Percentiles rank a stretch among this genome's conserved stretches.
Conservation (phyloP, 2,888 invertebrate genomes). For the Lycaena phlaeas region DNA sequence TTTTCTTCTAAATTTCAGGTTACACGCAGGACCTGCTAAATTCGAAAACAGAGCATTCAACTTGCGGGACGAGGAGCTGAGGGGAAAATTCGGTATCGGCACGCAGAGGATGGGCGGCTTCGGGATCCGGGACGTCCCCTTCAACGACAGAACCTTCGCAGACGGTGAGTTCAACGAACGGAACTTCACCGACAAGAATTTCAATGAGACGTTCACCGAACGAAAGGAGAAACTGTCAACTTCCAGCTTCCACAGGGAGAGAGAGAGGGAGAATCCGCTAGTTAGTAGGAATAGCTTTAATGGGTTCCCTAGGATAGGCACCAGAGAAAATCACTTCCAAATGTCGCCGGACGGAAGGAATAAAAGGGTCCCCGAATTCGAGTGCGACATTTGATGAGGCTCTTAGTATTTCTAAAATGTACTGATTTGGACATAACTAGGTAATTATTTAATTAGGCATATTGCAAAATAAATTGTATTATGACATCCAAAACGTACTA, state of each 20-base stretch:
- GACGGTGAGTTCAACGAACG: constrained; percentile 28
- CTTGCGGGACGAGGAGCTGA: constrained; percentile 55
- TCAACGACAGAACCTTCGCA: constrained; percentile 54
- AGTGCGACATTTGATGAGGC: constrained; percentile 67
- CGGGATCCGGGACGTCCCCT: constrained; percentile 59
- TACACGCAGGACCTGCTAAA: constrained; percentile 44
- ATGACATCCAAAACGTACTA: neutral
- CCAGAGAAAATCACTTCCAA: constrained; percentile 57
- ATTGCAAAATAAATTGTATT: neutral
- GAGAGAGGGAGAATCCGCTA: constrained; percentile 57
- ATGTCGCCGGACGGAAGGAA: constrained; percentile 61
- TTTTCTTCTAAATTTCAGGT: constrained; percentile 38
- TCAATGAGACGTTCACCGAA: constrained; percentile 50
- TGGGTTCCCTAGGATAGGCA: constrained; percentile 57
- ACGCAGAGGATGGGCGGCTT: constrained; percentile 65
- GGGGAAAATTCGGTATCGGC: constrained; percentile 59
- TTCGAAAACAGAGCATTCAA: constrained; percentile 59
- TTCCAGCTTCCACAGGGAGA: constrained; percentile 57
- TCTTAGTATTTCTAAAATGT: constrained; percentile 8
- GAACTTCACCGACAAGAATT: constrained; percentile 50
- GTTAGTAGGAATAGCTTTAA: constrained; percentile 67
- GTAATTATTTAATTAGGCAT: constrained; percentile 8
- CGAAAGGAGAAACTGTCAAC: constrained; percentile 62
- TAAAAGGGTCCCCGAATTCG: constrained; percentile 75
- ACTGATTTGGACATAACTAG: constrained; percentile 6